These are phyloP conservation scores for Sinonovacula constricta DNA, from an alignment of 1,140 invertebrate species.

Conservation along the genomic window DNA sequence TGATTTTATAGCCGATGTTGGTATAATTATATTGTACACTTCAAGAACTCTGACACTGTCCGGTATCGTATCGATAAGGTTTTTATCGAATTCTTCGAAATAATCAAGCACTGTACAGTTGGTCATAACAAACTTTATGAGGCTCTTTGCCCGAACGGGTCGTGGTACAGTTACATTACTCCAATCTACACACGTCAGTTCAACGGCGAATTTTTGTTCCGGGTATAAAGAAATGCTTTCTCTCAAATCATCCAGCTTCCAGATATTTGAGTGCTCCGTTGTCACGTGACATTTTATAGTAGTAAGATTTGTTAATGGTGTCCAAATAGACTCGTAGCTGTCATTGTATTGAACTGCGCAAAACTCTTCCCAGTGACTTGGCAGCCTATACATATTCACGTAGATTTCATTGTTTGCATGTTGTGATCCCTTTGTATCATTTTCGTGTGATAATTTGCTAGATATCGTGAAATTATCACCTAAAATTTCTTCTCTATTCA, in stretches of 20 bases:
- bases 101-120: constrained; percentile 50
- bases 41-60: constrained; percentile 43
- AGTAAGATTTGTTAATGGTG: background rate
- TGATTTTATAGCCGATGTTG: constrained; percentile 23
- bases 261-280: constrained; percentile 41
- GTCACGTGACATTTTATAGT: constrained; percentile 20
- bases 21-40: constrained; percentile 20
- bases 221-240: constrained; percentile 17
- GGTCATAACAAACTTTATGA: constrained; percentile 30
- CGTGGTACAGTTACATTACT: constrained; percentile 50
- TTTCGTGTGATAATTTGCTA: too few species aligned
- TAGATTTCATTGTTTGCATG: too few species aligned
- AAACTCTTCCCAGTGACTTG: constrained; percentile 20
- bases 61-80: constrained; percentile 8
- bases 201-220: constrained; percentile 33
- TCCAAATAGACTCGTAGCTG: constrained; percentile 30
- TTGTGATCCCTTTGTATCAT: too few species aligned
- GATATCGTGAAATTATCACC: too few species aligned
- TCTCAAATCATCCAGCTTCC: constrained; percentile 47
- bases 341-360: background rate
- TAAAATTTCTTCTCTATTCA: too few species aligned
- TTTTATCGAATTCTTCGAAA: constrained; percentile 37
- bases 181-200: constrained; percentile 44
- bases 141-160: constrained; percentile 49
- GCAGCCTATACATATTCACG: too few species aligned